Evolutionary conservation across 2,797 vertebrate genomes (phyloP).

Genomic region (Alosa sapidissima): DNA sequence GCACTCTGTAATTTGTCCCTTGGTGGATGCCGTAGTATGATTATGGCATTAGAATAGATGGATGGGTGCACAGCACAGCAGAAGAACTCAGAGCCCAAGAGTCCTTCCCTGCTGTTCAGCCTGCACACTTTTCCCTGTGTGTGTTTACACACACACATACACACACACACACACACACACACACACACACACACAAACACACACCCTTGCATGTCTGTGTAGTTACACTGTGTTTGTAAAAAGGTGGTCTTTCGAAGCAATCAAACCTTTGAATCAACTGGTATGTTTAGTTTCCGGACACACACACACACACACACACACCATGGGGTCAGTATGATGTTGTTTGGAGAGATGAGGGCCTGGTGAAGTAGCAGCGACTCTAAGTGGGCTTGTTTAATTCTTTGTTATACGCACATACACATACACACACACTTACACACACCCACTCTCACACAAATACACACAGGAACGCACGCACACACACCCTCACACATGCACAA

Average conservation of each 20-base stretch:
- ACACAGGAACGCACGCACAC: too few species aligned
- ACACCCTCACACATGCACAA: too few species aligned
- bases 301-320: neutral
- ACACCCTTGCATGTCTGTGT: neutral
- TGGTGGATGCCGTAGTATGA: neutral
- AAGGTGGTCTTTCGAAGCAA: too few species aligned
- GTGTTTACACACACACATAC: neutral
- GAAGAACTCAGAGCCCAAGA: neutral
- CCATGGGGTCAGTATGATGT: neutral
- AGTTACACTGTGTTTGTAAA: neutral
- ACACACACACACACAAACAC: neutral
- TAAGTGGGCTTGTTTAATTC: too few species aligned
- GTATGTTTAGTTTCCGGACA: neutral
- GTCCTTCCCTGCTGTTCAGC: neutral
- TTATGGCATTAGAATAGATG: neutral
- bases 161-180: neutral
- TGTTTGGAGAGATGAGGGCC: neutral
- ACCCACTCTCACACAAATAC: too few species aligned
- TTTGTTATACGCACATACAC: too few species aligned
- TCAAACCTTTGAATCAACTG: neutral
- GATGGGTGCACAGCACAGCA: neutral
- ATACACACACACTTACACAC: too few species aligned
- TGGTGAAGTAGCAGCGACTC: too few species aligned
- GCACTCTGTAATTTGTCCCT: neutral
- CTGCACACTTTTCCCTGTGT: neutral